phyloP scores from a whole-genome alignment of 2,113 vertebrate species.

The Eudyptes chrysolophus region DNA sequence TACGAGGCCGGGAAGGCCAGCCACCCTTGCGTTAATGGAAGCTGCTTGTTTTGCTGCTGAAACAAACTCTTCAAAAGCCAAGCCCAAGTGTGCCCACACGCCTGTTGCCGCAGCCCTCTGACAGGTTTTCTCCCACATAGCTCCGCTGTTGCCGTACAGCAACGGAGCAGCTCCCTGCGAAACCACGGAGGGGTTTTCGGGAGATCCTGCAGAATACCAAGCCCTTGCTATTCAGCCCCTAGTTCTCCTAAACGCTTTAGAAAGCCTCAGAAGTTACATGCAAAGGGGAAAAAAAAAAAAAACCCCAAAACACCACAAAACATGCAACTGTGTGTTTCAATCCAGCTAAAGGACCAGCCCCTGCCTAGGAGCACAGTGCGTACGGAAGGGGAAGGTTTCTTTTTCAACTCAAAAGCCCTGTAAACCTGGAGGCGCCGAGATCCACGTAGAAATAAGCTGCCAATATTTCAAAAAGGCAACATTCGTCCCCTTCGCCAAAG shows the following conservation, averaged over 20 bases:
- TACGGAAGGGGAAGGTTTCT: background rate
- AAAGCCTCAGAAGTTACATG: background rate
- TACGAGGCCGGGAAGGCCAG: fast-evolving
- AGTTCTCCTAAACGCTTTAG: background rate
- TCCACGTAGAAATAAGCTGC: background rate
- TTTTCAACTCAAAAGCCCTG: fast-evolving
- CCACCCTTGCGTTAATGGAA: background rate
- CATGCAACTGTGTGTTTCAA: fast-evolving
- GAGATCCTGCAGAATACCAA: background rate
- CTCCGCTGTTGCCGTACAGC: background rate
- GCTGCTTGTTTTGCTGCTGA: background rate
- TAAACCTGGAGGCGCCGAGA: background rate
- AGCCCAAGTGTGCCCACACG: background rate
- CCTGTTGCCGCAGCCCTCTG: background rate
- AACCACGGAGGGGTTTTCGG: background rate
- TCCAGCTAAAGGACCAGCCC: background rate
- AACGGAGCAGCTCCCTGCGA: background rate
- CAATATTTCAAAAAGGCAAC: background rate
- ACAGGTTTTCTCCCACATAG: background rate
- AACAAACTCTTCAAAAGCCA: background rate
- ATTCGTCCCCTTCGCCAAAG: fast-evolving
- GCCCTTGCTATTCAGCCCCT: background rate
- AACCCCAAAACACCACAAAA: background rate
- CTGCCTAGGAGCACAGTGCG: fast-evolving
- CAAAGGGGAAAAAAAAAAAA: background rate